Conservation (phyloP, 2,113 vertebrate genomes). For the Trichomycterus rosablanca region DNA sequence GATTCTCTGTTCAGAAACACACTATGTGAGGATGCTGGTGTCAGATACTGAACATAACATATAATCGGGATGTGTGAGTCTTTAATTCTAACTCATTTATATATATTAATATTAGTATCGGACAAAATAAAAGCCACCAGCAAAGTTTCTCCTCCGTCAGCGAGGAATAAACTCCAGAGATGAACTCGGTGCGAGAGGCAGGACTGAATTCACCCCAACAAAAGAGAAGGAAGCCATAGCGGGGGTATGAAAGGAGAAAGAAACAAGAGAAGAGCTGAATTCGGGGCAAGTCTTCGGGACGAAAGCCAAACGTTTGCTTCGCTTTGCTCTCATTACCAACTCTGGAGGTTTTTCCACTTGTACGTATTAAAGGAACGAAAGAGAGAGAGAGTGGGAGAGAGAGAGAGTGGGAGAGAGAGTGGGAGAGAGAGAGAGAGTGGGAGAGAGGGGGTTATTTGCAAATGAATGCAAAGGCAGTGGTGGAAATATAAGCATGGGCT, state of each 20-base stretch:
- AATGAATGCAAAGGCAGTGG: constrained; percentile 93
- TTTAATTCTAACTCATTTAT: no score
- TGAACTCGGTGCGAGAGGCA: constrained; percentile 2
- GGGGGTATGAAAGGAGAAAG: constrained; percentile 6
- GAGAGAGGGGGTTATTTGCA: constrained; percentile 82
- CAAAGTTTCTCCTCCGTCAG: constrained; percentile 4
- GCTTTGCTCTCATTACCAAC: constrained; percentile 85
- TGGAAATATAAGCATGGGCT: constrained; percentile 92
- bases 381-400: constrained; percentile 57
- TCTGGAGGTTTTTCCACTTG: constrained; percentile 89
- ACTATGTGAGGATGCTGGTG: no score
- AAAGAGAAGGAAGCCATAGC: constrained; percentile 13
- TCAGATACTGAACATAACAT: no score
- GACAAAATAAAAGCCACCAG: not conserved
- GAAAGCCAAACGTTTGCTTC: constrained; percentile 81
- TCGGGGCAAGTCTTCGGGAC: constrained; percentile 75
- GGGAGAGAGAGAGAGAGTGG: constrained; percentile 58
- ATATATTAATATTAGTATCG: not conserved
- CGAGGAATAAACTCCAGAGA: no score
- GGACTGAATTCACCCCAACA: constrained; percentile 35
- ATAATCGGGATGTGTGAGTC: no score
- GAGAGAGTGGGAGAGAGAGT: constrained; percentile 58
- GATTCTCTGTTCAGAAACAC: no score
- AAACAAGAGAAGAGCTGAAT: constrained; percentile 57
- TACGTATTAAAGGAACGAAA: constrained; percentile 73